Base-by-base conservation (phyloP, 2,113 vertebrate genomes). In the Triplophysa rosa region DNA sequence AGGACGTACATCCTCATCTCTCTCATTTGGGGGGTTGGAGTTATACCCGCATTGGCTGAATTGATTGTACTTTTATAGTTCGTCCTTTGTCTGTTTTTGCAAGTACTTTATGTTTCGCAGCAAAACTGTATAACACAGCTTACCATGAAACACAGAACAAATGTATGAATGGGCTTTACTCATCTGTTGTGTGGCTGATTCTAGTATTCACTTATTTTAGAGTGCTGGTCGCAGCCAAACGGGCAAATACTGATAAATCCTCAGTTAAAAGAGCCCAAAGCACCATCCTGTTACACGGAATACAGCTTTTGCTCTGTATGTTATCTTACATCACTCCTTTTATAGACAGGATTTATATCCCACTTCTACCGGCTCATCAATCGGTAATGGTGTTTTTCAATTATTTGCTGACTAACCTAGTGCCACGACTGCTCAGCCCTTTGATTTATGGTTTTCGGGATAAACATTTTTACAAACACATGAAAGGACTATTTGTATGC, bases 241-340 rank as follows among this genome's bases (percentile, higher is more conserved):
- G 64, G 0, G 85, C 58, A 42, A 71, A 59, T 0, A 59, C 65
- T 0, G 70, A 87, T 49, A 78, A 59, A 23, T 59, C 63, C 14
- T 90, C 86, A 0, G 82, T 87, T 49, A 85, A 76, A 82, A 90
- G 87, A 0, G 86, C 87, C n/a, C 75, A 63, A 4, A 86, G 82
- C 79, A 90, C 90, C 21, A 88, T 90, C 74, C 69, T 90, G 66
- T 80, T 91, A 64, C 89, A 91, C 17, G 89, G 85, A 14, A 68
- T 71, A 17, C 89, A 90, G 84, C 86, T 90, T 8, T 1, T 88
- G 59, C 59, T 89, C 45, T 88, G 82, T 77, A 83, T 86, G 86
- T 0, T 89, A 62, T 79, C 87, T 0, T 91, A 76, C 61, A n/a
- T 86, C 12, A 13, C 68, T 6, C 84, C 88, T 23, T 14, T 66